phyloP scores from a whole-genome alignment of 2,888 invertebrate genomes.

The Spilarctia lutea region DNA sequence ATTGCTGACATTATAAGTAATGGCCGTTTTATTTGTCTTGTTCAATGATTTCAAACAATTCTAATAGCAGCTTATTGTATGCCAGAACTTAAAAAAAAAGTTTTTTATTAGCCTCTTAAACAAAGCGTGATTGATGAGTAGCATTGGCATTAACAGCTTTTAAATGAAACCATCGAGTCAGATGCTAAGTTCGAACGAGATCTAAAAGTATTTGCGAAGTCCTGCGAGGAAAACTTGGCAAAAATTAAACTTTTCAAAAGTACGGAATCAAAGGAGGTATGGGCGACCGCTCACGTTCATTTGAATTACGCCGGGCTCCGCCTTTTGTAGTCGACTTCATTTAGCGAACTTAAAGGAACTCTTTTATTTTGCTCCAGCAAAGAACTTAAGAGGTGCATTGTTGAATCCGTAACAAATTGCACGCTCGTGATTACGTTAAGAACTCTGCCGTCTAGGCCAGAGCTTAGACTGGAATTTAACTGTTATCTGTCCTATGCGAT shows the following conservation, averaged over 20 bases:
- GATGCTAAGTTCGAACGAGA: conserved; percentile 62
- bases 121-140: conserved; percentile 44
- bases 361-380: conserved; percentile 78
- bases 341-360: conserved; percentile 82
- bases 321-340: conserved; percentile 86
- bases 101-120: conserved; percentile 38
- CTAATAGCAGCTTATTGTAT: conserved; percentile 31
- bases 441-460: conserved; percentile 65
- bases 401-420: conserved; percentile 85
- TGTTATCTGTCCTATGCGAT: conserved; percentile 62
- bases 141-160: conserved; percentile 41
- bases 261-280: conserved; percentile 79
- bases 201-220: conserved; percentile 74
- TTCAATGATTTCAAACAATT: conserved; percentile 34
- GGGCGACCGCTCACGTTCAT: conserved; percentile 75
- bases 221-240: conserved; percentile 77
- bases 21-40: conserved; percentile 35
- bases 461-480: conserved; percentile 75
- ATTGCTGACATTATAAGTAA: conserved; percentile 45
- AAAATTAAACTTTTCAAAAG: conserved; percentile 82
- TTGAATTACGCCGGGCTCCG: conserved; percentile 81
- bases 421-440: conserved; percentile 79
- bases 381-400: conserved; percentile 85
- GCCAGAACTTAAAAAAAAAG: conserved; percentile 29
- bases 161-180: conserved; percentile 53